phyloP scores from a whole-genome alignment of 2,797 vertebrate genomes.

The Triplophysa bombifrons region DNA sequence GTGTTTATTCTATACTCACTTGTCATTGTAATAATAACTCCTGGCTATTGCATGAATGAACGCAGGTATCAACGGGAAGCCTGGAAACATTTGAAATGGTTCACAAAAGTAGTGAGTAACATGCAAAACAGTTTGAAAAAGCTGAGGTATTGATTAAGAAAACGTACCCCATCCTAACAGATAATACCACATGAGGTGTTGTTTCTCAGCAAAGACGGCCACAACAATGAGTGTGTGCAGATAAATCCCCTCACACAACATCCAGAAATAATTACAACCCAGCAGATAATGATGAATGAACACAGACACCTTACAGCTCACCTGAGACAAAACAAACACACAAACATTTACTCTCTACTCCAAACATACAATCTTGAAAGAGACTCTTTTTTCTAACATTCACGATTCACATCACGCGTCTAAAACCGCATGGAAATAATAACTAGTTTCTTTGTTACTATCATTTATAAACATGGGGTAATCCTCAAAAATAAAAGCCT shows the following conservation, averaged over 20 bases:
- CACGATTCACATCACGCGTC: too few relatives aligned
- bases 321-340: conserved; percentile 65
- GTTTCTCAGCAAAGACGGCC: conserved; percentile 96
- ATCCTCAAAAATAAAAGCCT: too few relatives aligned
- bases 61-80: conserved; percentile 92
- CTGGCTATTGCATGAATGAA: conserved; percentile 89
- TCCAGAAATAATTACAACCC: conserved; percentile 99
- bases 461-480: too few relatives aligned
- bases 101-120: too few relatives aligned
- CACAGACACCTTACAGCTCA: conserved; percentile 87
- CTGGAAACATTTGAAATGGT: conserved; percentile 65
- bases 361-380: too few relatives aligned
- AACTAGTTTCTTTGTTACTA: too few relatives aligned
- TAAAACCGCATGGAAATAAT: too few relatives aligned
- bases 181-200: conserved; percentile 96
- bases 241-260: conserved; percentile 98
- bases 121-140: too few relatives aligned
- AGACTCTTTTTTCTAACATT: too few relatives aligned
- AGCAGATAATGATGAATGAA: conserved; percentile 92
- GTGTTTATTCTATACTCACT: conserved; percentile 72
- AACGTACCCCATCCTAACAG: conserved; percentile 94
- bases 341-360: too few relatives aligned
- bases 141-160: background rate
- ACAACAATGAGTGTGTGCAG: conserved; percentile 97
- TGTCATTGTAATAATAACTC: conserved; percentile 92